These are phyloP conservation scores for Pseudochirops corinnae DNA, from an alignment of 2,797 vertebrate species.

Conservation along the genomic window DNA sequence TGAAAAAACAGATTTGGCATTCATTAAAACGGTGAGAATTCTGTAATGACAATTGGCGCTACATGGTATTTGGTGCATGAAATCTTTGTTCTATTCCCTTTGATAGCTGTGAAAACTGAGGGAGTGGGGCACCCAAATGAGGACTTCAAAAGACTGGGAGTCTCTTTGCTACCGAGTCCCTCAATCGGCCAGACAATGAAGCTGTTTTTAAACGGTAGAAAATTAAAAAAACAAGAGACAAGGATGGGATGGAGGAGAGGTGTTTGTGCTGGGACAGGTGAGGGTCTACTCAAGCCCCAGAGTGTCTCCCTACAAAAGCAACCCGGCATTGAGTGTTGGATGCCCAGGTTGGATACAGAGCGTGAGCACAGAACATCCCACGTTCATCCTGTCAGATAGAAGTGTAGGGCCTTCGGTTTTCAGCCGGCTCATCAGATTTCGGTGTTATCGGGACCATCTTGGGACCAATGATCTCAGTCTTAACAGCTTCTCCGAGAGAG, in stretches of 20 bases:
- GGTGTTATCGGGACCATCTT: background rate
- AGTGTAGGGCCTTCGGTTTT: background rate
- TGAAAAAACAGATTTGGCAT: constrained; percentile 92
- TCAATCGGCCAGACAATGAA: constrained; percentile 31
- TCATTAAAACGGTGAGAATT: constrained; percentile 87
- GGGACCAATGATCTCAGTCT: background rate
- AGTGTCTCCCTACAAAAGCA: background rate
- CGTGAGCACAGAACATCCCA: background rate
- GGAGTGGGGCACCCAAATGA: background rate
- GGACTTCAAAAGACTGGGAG: constrained; percentile 10
- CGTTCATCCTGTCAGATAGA: background rate
- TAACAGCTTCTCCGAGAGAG: background rate
- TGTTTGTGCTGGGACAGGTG: background rate
- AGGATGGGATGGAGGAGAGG: background rate
- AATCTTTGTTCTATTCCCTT: constrained; percentile 66
- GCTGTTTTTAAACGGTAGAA: background rate
- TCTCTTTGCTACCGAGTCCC: constrained; percentile 31
- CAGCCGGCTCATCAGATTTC: background rate
- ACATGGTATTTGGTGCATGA: constrained; percentile 85
- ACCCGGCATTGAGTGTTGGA: background rate
- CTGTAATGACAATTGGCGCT: constrained; percentile 88
- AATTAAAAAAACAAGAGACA: background rate
- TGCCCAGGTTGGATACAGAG: background rate
- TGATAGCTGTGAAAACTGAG: constrained; percentile 59
- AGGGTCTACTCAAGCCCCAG: background rate